Conservation (phyloP, 2,113 vertebrate species). For the Pteropus alecto region DNA sequence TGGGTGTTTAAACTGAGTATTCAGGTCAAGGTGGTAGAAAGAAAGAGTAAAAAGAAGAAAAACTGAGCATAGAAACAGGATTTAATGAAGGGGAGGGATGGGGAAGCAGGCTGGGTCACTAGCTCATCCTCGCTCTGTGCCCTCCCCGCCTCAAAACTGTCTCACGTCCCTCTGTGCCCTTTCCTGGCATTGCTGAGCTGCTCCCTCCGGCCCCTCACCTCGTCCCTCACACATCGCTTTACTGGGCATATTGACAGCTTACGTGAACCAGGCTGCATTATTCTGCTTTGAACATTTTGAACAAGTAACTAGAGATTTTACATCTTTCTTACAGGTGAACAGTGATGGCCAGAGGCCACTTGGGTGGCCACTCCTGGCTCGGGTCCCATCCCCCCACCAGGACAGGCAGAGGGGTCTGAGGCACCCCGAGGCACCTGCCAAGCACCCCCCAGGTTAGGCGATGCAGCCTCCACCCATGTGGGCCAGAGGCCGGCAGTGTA, state of each 20-base stretch:
- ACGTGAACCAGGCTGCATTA: neutral
- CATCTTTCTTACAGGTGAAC: no score
- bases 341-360: neutral
- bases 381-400: accelerated
- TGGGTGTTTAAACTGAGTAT: neutral
- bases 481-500: no score
- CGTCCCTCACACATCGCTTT: neutral
- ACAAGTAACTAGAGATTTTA: neutral
- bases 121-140: accelerated
- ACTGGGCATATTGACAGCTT: neutral
- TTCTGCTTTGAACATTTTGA: neutral
- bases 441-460: neutral
- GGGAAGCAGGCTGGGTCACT: no score
- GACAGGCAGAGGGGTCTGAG: neutral
- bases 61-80: no score
- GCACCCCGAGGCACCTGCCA: neutral
- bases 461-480: accelerated
- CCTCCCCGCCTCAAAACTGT: neutral
- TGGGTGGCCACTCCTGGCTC: neutral
- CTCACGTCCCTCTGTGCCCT: neutral
- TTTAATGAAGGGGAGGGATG: neutral
- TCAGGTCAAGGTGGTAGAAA: neutral
- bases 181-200: neutral
- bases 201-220: neutral
- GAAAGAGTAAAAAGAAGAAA: neutral